Base-by-base conservation (phyloP, 2,797 vertebrate genomes). In the Alauda arvensis region DNA sequence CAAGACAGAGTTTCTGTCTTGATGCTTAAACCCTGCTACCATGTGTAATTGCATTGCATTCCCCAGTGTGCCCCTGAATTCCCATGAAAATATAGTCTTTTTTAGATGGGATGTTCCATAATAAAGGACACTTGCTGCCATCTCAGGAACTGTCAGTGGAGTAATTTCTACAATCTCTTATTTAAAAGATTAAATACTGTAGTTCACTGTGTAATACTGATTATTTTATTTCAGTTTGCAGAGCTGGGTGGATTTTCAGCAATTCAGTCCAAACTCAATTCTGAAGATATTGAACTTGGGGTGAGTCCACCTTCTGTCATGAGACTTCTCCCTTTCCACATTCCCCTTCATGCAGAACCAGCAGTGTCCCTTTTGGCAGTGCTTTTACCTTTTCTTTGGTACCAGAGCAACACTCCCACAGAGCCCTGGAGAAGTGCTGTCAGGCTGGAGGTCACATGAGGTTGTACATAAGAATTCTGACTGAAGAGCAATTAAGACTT, bases 191-290 rank as follows among this genome's bases (percentile, higher is more conserved):
- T 46, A 76, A 72, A 34, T 62, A 42, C 24, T 80, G 16, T 69
- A 14, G 14, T 57, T 83, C 25, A 5, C 26, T 71, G 3, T 21
- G 21, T 87, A 42, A 56, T 40, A 12, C 80, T 60, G 39, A n/a
- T 89, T 25, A 67, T 81, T 91, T 71, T 75, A 43, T 94, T 92
- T 62, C 92, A 99, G 99, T 99, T 99, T 96, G 99, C 99, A 85
- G 99, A 99, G 96, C 93, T 99, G 96, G 99, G 98, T 89, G 99
- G 99, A 89, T 98, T 99, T 97, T 97, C 98, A 75, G 98, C 99
- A 94, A 99, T 99, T 96, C 99, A 99, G 95, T 96, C 97, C 34
- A 99, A 99, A 91, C 98, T 99, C 86, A 98, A 98, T 96, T 96
- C 97, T 10, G 99, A 99, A 78, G 98, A 99, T 93, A 98, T 99